These are phyloP conservation scores for Aethes cnicana DNA, from an alignment of 2,888 invertebrate genomes.

Conservation along the genomic window DNA sequence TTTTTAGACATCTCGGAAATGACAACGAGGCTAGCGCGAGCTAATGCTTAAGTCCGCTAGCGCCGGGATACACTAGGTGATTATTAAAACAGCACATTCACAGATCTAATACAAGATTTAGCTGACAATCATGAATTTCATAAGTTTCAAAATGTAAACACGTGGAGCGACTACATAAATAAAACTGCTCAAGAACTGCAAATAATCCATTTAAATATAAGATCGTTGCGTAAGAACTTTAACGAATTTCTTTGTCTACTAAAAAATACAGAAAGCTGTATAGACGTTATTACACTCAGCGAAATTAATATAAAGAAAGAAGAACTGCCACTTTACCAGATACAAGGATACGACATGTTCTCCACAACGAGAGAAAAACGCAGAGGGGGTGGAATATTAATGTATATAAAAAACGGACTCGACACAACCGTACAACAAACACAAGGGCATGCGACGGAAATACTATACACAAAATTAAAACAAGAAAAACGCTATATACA, in stretches of 20 bases:
- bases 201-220: background rate
- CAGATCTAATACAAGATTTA: background rate
- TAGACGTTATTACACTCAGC: background rate
- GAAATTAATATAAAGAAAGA: background rate
- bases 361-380: background rate
- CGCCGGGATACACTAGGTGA: background rate
- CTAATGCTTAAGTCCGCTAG: background rate
- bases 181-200: background rate
- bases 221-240: background rate
- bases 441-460: background rate
- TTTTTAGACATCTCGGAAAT: background rate
- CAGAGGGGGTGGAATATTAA: background rate
- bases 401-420: background rate
- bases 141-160: background rate
- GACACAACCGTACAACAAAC: background rate
- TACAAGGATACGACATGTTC: background rate
- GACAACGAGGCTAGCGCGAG: background rate
- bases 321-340: background rate
- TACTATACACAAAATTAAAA: too few species aligned
- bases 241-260: background rate
- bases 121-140: background rate
- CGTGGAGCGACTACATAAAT: background rate
- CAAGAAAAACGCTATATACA: too few species aligned
- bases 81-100: background rate
- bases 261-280: background rate